A percentile compares a stretch with the other conserved stretches of the same genome.
Conservation (phyloP, 2,888 invertebrate genomes). For the Cacoxenus indagator region DNA sequence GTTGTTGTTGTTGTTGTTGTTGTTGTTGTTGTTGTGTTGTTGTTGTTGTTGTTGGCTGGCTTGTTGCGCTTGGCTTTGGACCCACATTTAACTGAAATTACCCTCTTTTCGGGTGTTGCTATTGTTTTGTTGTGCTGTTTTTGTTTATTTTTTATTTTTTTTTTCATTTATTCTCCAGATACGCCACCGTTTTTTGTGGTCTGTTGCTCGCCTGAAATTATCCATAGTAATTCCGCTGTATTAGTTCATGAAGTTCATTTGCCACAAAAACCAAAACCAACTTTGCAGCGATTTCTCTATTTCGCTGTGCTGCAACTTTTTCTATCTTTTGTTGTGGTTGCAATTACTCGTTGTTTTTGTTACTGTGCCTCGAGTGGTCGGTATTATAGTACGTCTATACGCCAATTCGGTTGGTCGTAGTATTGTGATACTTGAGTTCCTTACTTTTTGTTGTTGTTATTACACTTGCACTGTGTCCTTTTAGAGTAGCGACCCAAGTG, state of each 20-base stretch:
- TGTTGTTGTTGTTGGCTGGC: conserved; percentile 8
- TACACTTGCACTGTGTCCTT: background rate
- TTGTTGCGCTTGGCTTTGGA: conserved; percentile 10
- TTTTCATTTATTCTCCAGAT: background rate
- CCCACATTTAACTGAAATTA: conserved; percentile 26
- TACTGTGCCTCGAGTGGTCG: background rate
- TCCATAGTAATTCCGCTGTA: conserved; percentile 35
- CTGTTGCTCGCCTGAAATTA: conserved; percentile 17
- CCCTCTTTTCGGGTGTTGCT: background rate
- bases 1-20: too few species aligned
- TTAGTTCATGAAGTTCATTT: conserved; percentile 49
- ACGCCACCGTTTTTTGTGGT: background rate
- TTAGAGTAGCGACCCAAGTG: background rate
- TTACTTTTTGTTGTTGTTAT: background rate
- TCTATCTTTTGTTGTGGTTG: background rate
- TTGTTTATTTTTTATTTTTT: background rate
- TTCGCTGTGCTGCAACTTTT: background rate
- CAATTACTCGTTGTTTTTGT: background rate
- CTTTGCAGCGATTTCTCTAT: conserved; percentile 3
- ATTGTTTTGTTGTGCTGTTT: background rate
- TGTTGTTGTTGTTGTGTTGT: too few species aligned
- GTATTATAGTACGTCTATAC: too few species aligned
- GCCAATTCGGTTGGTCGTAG: too few species aligned
- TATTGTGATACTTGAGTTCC: background rate
- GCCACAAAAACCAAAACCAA: conserved; percentile 13